Conservation (phyloP, 2,888 invertebrate genomes). For the Slavum lentiscoides region DNA sequence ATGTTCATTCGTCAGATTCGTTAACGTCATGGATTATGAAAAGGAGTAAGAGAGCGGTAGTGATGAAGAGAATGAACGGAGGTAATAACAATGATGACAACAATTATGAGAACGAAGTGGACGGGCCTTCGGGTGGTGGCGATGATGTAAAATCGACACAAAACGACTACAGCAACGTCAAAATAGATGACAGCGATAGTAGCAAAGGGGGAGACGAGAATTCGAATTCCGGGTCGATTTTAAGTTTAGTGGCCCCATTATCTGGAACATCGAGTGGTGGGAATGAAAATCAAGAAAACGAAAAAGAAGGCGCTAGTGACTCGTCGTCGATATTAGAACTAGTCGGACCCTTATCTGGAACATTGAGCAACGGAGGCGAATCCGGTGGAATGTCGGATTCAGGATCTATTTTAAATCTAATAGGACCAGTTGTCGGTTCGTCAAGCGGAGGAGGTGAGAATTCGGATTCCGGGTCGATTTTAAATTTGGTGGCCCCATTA, state of each 20-base stretch:
- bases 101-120: conserved; percentile 27
- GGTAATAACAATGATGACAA: not conserved
- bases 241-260: conserved; percentile 41
- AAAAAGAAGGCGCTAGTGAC: not conserved
- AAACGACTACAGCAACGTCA: not conserved
- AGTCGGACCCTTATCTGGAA: conserved; percentile 7
- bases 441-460: not conserved
- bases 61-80: not conserved
- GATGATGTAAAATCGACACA: not conserved
- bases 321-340: conserved; percentile 48
- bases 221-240: conserved; percentile 43
- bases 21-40: not conserved
- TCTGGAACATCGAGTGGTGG: not conserved
- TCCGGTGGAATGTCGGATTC: conserved; percentile 46
- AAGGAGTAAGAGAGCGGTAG: not conserved
- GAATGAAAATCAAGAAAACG: too few species aligned
- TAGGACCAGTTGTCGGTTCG: conserved; percentile 29
- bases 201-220: not conserved
- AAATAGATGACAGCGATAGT: not conserved
- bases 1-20: not conserved
- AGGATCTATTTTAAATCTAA: conserved; percentile 48
- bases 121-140: not conserved
- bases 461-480: conserved; percentile 44
- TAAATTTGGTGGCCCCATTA: conserved; percentile 40
- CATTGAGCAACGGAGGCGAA: conserved; percentile 29